Conservation (phyloP, 2,888 invertebrate genomes). For the Eumacrocentrus americanus region DNA sequence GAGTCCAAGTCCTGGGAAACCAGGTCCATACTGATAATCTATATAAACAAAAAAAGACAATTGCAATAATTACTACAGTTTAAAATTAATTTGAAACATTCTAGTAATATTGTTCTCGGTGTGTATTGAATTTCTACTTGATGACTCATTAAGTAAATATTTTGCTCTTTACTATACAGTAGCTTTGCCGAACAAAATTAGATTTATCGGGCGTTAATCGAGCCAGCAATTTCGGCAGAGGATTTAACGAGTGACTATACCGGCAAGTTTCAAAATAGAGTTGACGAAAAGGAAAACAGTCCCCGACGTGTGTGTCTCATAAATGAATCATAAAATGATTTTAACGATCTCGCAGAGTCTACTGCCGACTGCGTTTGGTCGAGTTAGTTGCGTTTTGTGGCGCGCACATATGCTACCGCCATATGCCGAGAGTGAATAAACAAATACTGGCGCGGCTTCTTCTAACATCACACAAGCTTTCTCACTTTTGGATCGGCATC, state of each 20-base stretch:
- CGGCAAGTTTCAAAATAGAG: neutral
- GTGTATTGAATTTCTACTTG: too few relatives aligned
- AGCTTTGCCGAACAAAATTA: too few relatives aligned
- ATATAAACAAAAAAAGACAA: constrained; percentile 47
- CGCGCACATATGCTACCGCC: constrained; percentile 58
- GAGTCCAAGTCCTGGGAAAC: constrained; percentile 65
- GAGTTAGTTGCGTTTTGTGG: constrained; percentile 38
- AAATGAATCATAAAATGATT: constrained; percentile 15
- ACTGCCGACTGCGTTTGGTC: constrained; percentile 17
- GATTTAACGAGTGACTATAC: constrained; percentile 14
- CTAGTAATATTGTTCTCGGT: too few relatives aligned
- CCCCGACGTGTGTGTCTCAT: constrained; percentile 8
- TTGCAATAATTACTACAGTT: neutral
- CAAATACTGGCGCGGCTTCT: constrained; percentile 55
- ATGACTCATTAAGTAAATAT: too few relatives aligned
- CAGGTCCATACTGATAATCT: constrained; percentile 82
- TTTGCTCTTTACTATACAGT: too few relatives aligned
- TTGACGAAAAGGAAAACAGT: constrained; percentile 1
- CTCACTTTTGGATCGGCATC: neutral
- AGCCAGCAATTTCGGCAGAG: constrained; percentile 5
- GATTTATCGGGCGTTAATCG: constrained; percentile 22
- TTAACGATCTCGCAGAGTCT: constrained; percentile 26
- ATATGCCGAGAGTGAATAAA: constrained; percentile 57
- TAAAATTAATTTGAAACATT: too few relatives aligned
- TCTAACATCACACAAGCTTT: constrained; percentile 40